Conservation (phyloP, 1,140 invertebrate species). For the Drosophila cardini region DNA sequence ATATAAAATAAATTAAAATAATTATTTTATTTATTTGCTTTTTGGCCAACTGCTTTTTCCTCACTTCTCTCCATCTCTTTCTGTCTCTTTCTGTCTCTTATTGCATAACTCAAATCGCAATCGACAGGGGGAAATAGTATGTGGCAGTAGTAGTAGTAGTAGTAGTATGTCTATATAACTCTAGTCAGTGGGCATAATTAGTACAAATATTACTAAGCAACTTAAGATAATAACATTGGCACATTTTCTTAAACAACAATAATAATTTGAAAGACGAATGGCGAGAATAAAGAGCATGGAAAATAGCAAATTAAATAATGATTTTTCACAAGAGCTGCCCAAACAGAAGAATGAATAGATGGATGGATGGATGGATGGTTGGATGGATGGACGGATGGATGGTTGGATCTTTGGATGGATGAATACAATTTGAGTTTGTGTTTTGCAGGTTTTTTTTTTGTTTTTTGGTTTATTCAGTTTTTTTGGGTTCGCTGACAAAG, state of each 20-base stretch:
- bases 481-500: slow-evolving; percentile 64
- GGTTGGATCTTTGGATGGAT: slow-evolving; percentile 4
- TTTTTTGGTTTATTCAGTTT: background rate
- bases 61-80: background rate
- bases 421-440: slow-evolving; percentile 19
- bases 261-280: slow-evolving; percentile 6
- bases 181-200: slow-evolving; percentile 32
- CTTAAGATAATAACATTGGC: slow-evolving; percentile 67
- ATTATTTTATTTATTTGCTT: slow-evolving; percentile 41
- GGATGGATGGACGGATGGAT: background rate
- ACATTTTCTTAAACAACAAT: slow-evolving; percentile 53
- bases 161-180: slow-evolving; percentile 5
- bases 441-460: background rate
- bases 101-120: slow-evolving; percentile 37
- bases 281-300: slow-evolving; percentile 32
- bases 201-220: slow-evolving; percentile 61
- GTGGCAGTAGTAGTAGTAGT: too few species aligned
- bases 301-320: slow-evolving; percentile 51
- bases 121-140: slow-evolving; percentile 1
- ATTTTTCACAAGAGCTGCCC: slow-evolving; percentile 50
- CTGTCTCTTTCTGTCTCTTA: background rate
- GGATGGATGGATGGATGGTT: slow-evolving; percentile 5
- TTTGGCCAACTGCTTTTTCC: background rate
- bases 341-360: slow-evolving; percentile 24
- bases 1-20: slow-evolving; percentile 50